Percentiles rank a stretch among this genome's conserved stretches.
phyloP scores from a whole-genome alignment of 2,888 invertebrate species.

The Cryptocephalus moraei region DNA sequence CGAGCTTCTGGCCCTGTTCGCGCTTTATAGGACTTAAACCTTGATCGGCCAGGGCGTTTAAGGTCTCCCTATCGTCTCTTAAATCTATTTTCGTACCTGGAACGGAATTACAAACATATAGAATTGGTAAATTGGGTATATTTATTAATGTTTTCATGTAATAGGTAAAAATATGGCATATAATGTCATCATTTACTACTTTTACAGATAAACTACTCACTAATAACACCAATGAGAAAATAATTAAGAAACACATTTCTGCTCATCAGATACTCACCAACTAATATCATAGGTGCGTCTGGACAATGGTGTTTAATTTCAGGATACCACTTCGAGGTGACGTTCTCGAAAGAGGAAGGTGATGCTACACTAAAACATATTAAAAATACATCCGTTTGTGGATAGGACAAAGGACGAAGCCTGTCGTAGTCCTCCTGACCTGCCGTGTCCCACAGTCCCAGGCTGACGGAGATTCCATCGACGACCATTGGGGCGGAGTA shows the following conservation, averaged over 20 bases:
- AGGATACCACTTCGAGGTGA: slow-evolving; percentile 99
- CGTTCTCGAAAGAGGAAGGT: slow-evolving; percentile 98
- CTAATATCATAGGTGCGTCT: slow-evolving; percentile 96
- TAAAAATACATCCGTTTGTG: slow-evolving; percentile 98
- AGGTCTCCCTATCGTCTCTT: slow-evolving; percentile 92
- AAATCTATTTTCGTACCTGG: slow-evolving; percentile 96
- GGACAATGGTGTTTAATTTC: slow-evolving; percentile 99
- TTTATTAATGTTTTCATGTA: too few species aligned
- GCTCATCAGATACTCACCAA: slow-evolving; percentile 55
- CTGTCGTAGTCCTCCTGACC: slow-evolving; percentile 97
- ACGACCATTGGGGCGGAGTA: slow-evolving; percentile 99
- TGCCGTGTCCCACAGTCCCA: slow-evolving; percentile 97
- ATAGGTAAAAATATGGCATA: too few species aligned
- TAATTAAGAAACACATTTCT: too few species aligned
- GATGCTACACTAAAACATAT: slow-evolving; percentile 99
- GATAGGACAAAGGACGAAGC: slow-evolving; percentile 90
- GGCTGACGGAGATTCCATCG: slow-evolving; percentile 91
- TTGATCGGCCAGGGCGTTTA: slow-evolving; percentile 84
- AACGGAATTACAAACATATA: background rate
- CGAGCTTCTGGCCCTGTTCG: slow-evolving; percentile 96
- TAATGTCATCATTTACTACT: too few species aligned
- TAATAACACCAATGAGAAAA: too few species aligned
- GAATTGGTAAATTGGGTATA: background rate
- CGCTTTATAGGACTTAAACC: slow-evolving; percentile 92
- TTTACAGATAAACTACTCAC: too few species aligned